Percentiles rank a stretch among this genome's conserved stretches.
Conservation (phyloP, 2,113 vertebrate species). For the Chaetorhynchus papuensis region DNA sequence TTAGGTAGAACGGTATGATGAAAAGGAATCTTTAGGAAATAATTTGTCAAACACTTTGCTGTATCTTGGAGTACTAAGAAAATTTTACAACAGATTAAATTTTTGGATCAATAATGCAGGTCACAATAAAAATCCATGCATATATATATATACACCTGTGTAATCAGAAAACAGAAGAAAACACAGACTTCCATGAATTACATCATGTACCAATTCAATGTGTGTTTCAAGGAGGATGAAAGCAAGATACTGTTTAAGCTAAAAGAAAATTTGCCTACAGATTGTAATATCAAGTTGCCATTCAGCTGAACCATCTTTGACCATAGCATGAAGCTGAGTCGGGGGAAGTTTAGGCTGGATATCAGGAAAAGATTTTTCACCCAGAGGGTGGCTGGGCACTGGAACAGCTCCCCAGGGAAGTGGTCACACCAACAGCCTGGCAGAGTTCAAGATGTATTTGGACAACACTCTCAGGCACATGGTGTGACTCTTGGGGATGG, state of each 20-base stretch:
- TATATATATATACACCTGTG: neutral
- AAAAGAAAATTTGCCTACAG: neutral
- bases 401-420: neutral
- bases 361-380: neutral
- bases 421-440: neutral
- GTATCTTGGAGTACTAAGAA: neutral
- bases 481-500: too few species aligned
- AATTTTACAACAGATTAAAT: neutral
- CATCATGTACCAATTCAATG: neutral
- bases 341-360: neutral
- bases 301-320: neutral
- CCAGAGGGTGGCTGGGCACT: neutral
- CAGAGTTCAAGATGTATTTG: neutral
- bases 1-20: neutral
- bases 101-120: neutral
- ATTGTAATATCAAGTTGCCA: neutral
- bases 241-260: neutral
- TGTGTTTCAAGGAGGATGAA: neutral
- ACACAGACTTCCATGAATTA: neutral
- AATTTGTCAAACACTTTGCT: neutral
- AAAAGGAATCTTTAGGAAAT: neutral
- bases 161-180: neutral
- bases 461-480: neutral
- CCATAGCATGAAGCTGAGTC: neutral
- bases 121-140: neutral